Conservation (phyloP, 1,140 invertebrate species). For the Drosophila bocqueti region DNA sequence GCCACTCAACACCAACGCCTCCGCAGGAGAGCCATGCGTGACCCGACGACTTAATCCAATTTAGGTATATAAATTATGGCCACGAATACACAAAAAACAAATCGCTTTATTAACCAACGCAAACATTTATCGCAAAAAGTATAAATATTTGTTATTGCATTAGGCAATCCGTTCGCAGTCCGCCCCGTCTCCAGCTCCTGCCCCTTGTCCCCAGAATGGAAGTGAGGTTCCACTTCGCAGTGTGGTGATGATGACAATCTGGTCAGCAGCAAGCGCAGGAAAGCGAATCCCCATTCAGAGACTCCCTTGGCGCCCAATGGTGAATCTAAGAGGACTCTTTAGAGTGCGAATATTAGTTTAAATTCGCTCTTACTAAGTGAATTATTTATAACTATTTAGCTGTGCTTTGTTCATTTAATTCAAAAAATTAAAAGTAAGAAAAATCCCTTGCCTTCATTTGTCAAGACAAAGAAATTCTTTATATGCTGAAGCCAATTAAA, state of each 20-base stretch:
- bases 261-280: conserved; percentile 35
- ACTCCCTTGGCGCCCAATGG: conserved; percentile 20
- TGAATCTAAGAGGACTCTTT: conserved; percentile 1
- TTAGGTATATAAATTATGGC: conserved; percentile 80
- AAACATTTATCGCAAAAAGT: conserved; percentile 84
- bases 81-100: conserved; percentile 76
- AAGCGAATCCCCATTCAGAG: background rate
- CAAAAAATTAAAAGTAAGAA: too few species aligned
- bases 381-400: background rate
- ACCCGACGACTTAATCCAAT: conserved; percentile 75
- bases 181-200: background rate
- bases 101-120: conserved; percentile 84
- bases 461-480: background rate
- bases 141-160: conserved; percentile 84
- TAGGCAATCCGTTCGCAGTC: conserved; percentile 43
- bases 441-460: background rate
- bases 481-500: background rate
- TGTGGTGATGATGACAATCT: conserved; percentile 74
- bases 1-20: conserved; percentile 50
- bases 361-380: too few species aligned
- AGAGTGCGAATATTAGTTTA: too few species aligned
- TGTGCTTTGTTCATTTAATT: too few species aligned
- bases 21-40: conserved; percentile 44
- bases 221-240: conserved; percentile 31
- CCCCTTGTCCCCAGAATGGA: background rate